Evolutionary conservation across 2,888 invertebrate species (phyloP).

Genomic region (Lithophane socia): DNA sequence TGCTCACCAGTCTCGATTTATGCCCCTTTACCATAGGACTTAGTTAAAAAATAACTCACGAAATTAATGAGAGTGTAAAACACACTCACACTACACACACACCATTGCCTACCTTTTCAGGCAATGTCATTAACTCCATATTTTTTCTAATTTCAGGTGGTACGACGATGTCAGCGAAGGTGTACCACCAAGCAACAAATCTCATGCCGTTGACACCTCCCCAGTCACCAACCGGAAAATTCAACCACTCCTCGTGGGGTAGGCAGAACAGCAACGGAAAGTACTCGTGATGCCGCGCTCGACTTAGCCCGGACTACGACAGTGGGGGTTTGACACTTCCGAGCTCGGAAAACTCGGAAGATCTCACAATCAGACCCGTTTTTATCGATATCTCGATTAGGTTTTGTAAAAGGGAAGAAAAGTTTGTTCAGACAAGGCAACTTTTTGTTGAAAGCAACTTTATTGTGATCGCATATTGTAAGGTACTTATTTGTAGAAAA

Average conservation of each 20-base stretch:
- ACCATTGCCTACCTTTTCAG: too few relatives aligned
- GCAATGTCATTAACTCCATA: not conserved
- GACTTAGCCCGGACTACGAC: conserved; percentile 23
- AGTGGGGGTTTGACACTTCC: conserved; percentile 37
- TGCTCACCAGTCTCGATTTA: not conserved
- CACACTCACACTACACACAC: not conserved
- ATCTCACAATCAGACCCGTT: conserved; percentile 28
- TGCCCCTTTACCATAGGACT: not conserved
- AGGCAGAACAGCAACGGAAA: conserved; percentile 83
- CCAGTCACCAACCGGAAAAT: conserved; percentile 75
- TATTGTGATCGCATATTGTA: conserved; percentile 2
- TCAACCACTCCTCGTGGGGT: conserved; percentile 70
- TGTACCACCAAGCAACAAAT: conserved; percentile 87
- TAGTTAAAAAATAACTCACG: not conserved
- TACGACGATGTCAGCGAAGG: conserved; percentile 80
- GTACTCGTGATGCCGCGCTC: conserved; percentile 73
- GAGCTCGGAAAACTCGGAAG: conserved; percentile 37
- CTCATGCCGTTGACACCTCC: conserved; percentile 83
- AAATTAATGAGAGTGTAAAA: not conserved
- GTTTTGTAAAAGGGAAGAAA: conserved; percentile 14
- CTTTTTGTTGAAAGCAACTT: conserved; percentile 36
- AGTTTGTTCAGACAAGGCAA: conserved; percentile 36
- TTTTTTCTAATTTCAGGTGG: conserved; percentile 76
- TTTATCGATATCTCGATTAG: conserved; percentile 35
- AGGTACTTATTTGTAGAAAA: not conserved